Conservation (phyloP, 1,140 invertebrate genomes). For the Tetramorium simillimum region DNA sequence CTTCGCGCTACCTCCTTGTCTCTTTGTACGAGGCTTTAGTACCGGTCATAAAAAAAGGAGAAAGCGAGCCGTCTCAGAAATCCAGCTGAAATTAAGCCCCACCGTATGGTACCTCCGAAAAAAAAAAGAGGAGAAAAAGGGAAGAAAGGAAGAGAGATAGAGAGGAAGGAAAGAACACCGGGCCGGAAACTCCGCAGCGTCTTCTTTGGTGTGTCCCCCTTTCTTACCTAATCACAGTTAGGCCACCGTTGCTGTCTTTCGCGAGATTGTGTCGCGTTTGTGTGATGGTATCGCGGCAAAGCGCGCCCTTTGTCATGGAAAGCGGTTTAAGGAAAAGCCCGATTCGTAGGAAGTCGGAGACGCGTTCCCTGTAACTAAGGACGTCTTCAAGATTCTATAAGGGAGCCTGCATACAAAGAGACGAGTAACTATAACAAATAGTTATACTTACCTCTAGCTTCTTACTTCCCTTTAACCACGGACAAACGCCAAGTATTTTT, state of each 20-base stretch:
- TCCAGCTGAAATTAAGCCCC: slow-evolving; percentile 76
- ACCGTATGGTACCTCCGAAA: slow-evolving; percentile 60
- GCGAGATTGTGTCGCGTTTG: slow-evolving; percentile 38
- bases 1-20: slow-evolving; percentile 31
- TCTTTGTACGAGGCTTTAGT: slow-evolving; percentile 68
- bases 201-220: not conserved
- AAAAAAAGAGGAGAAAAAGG: not conserved
- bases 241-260: slow-evolving; percentile 39
- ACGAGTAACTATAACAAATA: slow-evolving; percentile 43
- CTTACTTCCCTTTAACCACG: not conserved
- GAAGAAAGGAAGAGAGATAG: too few relatives aligned
- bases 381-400: slow-evolving; percentile 36
- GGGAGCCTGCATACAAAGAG: not conserved
- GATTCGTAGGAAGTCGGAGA: slow-evolving; percentile 32
- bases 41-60: slow-evolving; percentile 74
- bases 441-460: slow-evolving; percentile 5
- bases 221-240: slow-evolving; percentile 49
- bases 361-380: slow-evolving; percentile 19
- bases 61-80: slow-evolving; percentile 67
- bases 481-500: not conserved
- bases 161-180: not conserved
- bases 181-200: not conserved
- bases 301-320: slow-evolving; percentile 49
- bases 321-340: slow-evolving; percentile 38
- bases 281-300: slow-evolving; percentile 39